Evolutionary conservation across 1,140 invertebrate species (phyloP), one percentile per base, ranked within the genome.

Genomic region (Zaprionus gabonicus): DNA sequence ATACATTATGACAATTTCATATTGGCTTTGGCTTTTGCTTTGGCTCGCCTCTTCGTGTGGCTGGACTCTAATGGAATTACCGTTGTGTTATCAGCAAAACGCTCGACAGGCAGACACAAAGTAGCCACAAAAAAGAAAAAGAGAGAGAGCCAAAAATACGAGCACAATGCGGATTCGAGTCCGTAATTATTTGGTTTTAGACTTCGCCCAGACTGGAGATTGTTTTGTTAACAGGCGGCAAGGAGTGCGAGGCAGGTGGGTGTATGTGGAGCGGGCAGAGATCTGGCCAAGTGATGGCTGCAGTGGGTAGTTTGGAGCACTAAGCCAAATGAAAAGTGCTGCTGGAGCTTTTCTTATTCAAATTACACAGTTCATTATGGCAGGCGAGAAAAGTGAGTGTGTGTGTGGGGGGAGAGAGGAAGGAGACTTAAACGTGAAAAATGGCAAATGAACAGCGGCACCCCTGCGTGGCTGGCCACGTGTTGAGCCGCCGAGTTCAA

Each of bases 281-380:
- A 10, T 34, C 31, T 34, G 31, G 31, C 7, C 41, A 17, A n/a
- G 38, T 41, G 38, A 49, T 49, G 17, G 46, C 46, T 51, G 46
- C 46, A 25, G 46, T 51, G 46, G 23, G 46, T 23, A 51, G 46
- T 23, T 51, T 20, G 20, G 66, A 80, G 80, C 84, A 87, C 74
- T 87, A 87, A 87, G 84, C 84, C 80, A 88, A 87, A 87, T 87
- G 83, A 87, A 87, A 88, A 88, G 78, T 75, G 77, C 67, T 76
- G 44, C 41, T 63, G 41, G 23, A 15, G 60, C 60, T 31, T 44
- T 13, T 49, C 31, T 38, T 51, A 84, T 90, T 81, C 84, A 88
- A 88, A 88, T 88, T 88, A 90, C 84, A 90, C 84, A 79, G 79
- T 74, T 87, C 80, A 88, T 87, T 87, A 88, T 76, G 84, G 77